phyloP scores from a whole-genome alignment of 2,888 invertebrate species.

The Trissolcus brochymenae region DNA sequence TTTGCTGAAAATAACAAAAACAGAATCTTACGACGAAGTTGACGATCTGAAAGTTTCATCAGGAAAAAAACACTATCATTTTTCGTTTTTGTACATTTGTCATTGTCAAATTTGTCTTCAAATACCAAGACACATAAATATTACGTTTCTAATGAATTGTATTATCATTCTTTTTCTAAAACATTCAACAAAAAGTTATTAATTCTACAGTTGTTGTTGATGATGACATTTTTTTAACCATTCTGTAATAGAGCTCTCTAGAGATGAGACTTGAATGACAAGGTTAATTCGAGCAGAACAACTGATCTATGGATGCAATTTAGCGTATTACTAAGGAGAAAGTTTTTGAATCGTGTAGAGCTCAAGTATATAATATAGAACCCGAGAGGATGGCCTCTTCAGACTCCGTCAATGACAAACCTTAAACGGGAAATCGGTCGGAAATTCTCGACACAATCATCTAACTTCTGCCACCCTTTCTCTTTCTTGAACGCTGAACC shows the following conservation, averaged over 20 bases:
- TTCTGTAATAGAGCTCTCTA: slow-evolving; percentile 30
- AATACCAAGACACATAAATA: no score
- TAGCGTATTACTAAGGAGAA: slow-evolving; percentile 51
- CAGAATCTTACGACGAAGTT: background rate
- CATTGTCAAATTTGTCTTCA: slow-evolving; percentile 16
- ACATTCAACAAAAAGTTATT: no score
- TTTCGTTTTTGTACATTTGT: slow-evolving; percentile 35
- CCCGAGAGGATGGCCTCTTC: slow-evolving; percentile 38
- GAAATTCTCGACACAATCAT: slow-evolving; percentile 60
- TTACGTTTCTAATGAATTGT: no score
- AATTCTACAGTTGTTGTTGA: no score
- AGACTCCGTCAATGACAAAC: slow-evolving; percentile 53
- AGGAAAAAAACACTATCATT: slow-evolving; percentile 20
- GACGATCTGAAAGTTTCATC: background rate
- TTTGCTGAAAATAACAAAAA: background rate
- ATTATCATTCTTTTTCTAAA: no score
- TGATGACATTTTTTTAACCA: background rate
- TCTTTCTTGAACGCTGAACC: slow-evolving; percentile 35
- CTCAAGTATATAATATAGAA: slow-evolving; percentile 42
- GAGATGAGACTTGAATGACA: slow-evolving; percentile 30
- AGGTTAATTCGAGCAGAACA: slow-evolving; percentile 51
- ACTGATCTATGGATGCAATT: slow-evolving; percentile 43
- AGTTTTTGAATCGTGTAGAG: slow-evolving; percentile 47
- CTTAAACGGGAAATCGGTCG: slow-evolving; percentile 63
- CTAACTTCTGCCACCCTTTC: slow-evolving; percentile 42